These are phyloP conservation scores for Ptycholaimellus sp. DNA, from an alignment of 2,888 invertebrate species.

Conservation along the genomic window DNA sequence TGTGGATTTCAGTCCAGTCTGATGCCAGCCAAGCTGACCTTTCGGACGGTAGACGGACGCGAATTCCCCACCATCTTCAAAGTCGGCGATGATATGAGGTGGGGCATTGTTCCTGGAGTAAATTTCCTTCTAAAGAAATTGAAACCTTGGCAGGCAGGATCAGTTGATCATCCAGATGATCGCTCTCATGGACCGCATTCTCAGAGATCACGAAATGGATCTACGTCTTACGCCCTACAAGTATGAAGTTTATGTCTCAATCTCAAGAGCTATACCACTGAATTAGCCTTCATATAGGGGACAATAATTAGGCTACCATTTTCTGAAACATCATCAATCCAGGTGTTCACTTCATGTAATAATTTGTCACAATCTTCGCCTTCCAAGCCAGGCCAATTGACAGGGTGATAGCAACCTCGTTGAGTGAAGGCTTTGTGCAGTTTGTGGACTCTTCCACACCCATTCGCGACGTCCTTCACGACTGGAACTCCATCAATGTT, in stretches of 20 bases:
- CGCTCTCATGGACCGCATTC: conserved; percentile 74
- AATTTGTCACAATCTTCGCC: not conserved
- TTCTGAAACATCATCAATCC: too few species aligned
- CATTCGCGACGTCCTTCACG: conserved; percentile 11
- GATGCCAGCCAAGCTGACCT: conserved; percentile 76
- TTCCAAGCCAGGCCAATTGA: not conserved
- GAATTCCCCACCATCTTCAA: conserved; percentile 90
- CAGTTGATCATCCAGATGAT: conserved; percentile 93
- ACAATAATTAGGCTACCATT: too few species aligned
- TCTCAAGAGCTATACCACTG: too few species aligned
- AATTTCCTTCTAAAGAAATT: conserved; percentile 2
- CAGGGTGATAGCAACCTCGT: conserved; percentile 74
- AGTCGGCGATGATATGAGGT: conserved; percentile 65
- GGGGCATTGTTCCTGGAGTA: not conserved
- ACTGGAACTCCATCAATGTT: conserved; percentile 6
- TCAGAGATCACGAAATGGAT: conserved; percentile 79
- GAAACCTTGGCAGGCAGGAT: conserved; percentile 62
- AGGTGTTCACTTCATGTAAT: too few species aligned
- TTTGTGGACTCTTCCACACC: conserved; percentile 62
- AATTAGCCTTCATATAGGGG: too few species aligned
- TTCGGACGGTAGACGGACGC: conserved; percentile 42
- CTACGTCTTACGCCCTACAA: conserved; percentile 72
- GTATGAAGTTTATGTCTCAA: conserved; percentile 4
- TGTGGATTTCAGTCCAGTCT: conserved; percentile 80
- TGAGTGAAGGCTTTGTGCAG: conserved; percentile 82